These are phyloP conservation scores for Pandemis cinnamomeana DNA, from an alignment of 2,888 invertebrate species.

Conservation along the genomic window DNA sequence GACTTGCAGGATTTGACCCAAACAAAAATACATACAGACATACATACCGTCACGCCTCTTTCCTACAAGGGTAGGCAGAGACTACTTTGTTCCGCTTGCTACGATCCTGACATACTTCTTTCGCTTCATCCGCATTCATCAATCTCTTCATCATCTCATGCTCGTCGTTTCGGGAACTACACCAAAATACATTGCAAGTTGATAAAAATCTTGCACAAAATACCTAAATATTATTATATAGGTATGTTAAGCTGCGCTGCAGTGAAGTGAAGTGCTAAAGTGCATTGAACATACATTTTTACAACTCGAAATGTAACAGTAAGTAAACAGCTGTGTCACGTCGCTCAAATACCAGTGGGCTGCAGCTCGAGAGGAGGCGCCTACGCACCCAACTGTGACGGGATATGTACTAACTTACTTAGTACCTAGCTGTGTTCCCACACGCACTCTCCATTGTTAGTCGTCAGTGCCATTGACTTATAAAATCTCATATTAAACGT, in stretches of 20 bases:
- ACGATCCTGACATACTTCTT: too few relatives aligned
- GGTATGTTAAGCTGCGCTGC: background rate
- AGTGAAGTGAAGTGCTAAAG: background rate
- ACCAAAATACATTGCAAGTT: too few relatives aligned
- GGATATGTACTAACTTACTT: constrained; percentile 27
- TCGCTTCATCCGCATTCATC: too few relatives aligned
- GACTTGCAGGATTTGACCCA: too few relatives aligned
- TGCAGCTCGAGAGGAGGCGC: constrained; percentile 48
- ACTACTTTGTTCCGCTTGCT: too few relatives aligned
- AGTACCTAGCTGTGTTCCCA: constrained; percentile 19
- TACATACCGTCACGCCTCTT: too few relatives aligned
- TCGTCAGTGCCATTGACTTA: constrained; percentile 29
- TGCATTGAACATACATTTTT: constrained; percentile 1
- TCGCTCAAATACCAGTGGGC: constrained; percentile 22
- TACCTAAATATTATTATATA: too few relatives aligned
- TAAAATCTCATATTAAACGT: constrained; percentile 16
- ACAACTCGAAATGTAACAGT: constrained; percentile 21
- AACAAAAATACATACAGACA: too few relatives aligned
- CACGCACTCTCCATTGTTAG: constrained; percentile 32
- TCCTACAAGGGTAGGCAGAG: too few relatives aligned
- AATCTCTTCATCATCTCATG: too few relatives aligned
- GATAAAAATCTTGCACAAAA: too few relatives aligned
- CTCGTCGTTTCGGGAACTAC: too few relatives aligned
- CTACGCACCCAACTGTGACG: constrained; percentile 61
- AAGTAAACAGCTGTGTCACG: constrained; percentile 35